These are phyloP conservation scores for Enteromius afrohamiltoni DNA, from an alignment of 2,797 vertebrate genomes.

Conservation along the genomic window DNA sequence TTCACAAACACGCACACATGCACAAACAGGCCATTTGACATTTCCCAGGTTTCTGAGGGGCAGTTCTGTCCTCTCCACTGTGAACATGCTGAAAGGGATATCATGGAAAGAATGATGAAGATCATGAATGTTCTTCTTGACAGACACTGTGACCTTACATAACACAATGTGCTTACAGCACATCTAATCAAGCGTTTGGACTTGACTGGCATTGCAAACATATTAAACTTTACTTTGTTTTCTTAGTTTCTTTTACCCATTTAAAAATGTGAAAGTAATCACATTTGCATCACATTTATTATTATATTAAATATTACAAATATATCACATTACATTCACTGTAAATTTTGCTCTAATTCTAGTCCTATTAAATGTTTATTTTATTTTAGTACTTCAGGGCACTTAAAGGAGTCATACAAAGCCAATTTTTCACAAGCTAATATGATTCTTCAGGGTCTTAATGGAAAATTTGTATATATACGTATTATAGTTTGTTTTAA, in stretches of 20 bases:
- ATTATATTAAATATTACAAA: too few species aligned
- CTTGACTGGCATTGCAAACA: not conserved
- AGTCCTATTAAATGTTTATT: too few species aligned
- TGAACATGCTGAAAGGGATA: constrained; percentile 14
- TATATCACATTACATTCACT: too few species aligned
- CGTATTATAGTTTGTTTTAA: too few species aligned
- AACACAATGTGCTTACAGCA: not conserved
- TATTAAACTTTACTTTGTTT: not conserved
- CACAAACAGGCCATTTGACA: constrained; percentile 12
- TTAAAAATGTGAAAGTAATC: not conserved
- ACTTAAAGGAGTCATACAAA: too few species aligned
- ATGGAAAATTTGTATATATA: too few species aligned
- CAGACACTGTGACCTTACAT: constrained; percentile 2
- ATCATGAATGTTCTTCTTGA: not conserved
- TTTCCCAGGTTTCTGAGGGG: constrained; percentile 14
- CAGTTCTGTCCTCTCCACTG: not conserved
- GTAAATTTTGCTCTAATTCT: too few species aligned
- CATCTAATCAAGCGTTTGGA: constrained; percentile 4
- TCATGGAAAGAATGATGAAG: not conserved
- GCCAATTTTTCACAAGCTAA: too few species aligned
- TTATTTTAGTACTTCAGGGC: too few species aligned
- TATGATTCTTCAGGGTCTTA: too few species aligned
- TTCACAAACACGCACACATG: not conserved
- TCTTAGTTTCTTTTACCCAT: not conserved
- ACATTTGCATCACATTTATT: not conserved